Evolutionary conservation across 2,888 invertebrate species (phyloP).

Genomic region (Aphidoletes aphidimyza): DNA sequence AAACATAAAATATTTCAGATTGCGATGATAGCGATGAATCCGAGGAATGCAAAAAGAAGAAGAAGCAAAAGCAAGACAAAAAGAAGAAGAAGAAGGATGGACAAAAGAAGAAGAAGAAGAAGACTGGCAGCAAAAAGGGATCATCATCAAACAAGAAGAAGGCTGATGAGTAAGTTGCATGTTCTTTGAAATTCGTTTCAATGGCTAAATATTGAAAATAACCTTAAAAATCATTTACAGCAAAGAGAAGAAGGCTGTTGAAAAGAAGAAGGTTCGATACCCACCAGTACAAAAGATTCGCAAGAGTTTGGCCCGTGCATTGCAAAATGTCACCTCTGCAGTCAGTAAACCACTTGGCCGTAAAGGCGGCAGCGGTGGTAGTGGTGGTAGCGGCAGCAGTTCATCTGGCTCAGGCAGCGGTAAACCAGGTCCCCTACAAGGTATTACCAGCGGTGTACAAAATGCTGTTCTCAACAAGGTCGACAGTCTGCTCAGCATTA

Average conservation of each 20-base stretch:
- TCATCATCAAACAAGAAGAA: background rate
- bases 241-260: background rate
- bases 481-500: background rate
- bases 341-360: background rate
- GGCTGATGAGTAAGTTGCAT: background rate
- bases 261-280: slow-evolving; percentile 44
- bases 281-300: slow-evolving; percentile 53
- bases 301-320: slow-evolving; percentile 2
- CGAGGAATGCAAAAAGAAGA: slow-evolving; percentile 24
- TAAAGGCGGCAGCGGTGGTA: background rate
- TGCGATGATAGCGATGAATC: background rate
- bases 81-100: slow-evolving; percentile 18
- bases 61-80: background rate
- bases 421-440: no score
- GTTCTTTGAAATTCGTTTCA: background rate
- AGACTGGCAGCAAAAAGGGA: background rate
- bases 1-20: background rate
- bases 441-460: background rate
- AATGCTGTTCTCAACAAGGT: slow-evolving; percentile 48
- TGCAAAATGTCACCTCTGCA: background rate
- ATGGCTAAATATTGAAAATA: background rate
- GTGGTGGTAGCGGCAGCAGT: background rate
- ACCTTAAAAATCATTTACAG: no score
- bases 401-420: no score
- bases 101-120: slow-evolving; percentile 21